Evolutionary conservation across 2,888 invertebrate species (phyloP).

Genomic region (Cheilosia grossa): DNA sequence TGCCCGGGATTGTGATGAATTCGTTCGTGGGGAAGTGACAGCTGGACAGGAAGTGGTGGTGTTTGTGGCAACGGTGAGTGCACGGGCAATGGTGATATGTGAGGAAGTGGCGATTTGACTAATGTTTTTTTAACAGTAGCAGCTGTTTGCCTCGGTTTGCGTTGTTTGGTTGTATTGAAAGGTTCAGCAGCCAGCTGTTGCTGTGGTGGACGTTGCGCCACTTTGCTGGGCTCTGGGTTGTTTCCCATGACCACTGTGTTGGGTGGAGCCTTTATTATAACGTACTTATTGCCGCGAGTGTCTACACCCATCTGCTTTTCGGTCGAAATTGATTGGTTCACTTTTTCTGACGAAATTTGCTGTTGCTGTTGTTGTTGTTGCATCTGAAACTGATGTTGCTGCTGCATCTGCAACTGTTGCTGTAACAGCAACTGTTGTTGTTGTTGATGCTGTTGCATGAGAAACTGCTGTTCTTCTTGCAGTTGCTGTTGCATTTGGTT

Average conservation of each 20-base stretch:
- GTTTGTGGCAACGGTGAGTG: neutral
- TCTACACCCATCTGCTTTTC: constrained; percentile 77
- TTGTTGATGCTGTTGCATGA: constrained; percentile 49
- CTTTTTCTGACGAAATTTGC: constrained; percentile 29
- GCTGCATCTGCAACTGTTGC: constrained; percentile 32
- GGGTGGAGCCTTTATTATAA: constrained; percentile 77
- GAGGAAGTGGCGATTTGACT: constrained; percentile 1
- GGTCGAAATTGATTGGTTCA: constrained; percentile 1
- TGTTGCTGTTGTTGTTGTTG: constrained; percentile 43
- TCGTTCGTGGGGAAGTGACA: constrained; percentile 10
- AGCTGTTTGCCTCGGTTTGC: constrained; percentile 48
- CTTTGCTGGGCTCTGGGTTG: constrained; percentile 48
- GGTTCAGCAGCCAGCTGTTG: constrained; percentile 5
- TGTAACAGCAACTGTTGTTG: constrained; percentile 37
- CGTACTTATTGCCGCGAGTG: constrained; percentile 81
- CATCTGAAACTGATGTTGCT: constrained; percentile 46
- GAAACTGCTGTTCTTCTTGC: constrained; percentile 47
- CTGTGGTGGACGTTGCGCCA: constrained; percentile 40
- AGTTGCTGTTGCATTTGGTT: constrained; percentile 31
- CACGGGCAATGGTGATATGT: neutral
- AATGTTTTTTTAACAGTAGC: constrained; percentile 9
- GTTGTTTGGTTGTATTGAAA: constrained; percentile 10
- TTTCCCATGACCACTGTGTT: constrained; percentile 48
- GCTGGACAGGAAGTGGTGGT: neutral
- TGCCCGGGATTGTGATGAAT: constrained; percentile 5